Evolutionary conservation across 1,140 invertebrate species (phyloP).

Genomic region (Bombus sibiricus): DNA sequence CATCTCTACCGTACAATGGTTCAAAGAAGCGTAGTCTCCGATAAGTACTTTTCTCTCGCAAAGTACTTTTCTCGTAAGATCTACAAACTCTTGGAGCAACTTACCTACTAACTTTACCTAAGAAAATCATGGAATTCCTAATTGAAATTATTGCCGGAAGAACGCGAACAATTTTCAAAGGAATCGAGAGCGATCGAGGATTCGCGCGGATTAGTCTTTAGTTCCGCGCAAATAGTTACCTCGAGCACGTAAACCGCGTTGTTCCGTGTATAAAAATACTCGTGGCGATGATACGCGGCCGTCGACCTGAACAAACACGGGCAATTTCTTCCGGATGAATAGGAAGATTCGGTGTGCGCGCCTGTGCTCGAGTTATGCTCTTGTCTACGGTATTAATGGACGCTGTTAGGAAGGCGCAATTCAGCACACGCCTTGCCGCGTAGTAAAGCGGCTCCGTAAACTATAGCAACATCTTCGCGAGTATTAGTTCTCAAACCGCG

Average conservation of each 20-base stretch:
- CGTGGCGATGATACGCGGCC: background rate
- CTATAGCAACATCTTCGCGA: constrained; percentile 52
- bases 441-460: constrained; percentile 43
- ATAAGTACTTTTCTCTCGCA: background rate
- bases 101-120: background rate
- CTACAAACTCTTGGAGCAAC: background rate
- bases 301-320: background rate
- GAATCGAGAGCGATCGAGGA: background rate
- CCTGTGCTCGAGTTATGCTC: constrained; percentile 37
- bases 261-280: background rate
- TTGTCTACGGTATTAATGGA: constrained; percentile 51
- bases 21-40: no score
- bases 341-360: background rate
- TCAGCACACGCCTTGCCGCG: constrained; percentile 35
- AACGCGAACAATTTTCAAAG: background rate
- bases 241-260: background rate
- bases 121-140: background rate
- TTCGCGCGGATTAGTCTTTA: background rate
- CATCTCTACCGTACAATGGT: no score
- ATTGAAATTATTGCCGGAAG: background rate
- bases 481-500: constrained; percentile 65
- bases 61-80: background rate
- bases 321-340: constrained; percentile 17
- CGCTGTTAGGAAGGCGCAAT: constrained; percentile 43
- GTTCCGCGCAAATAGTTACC: no score